These are phyloP conservation scores for Thalpophila matura DNA, from an alignment of 2,888 invertebrate species.

Conservation along the genomic window DNA sequence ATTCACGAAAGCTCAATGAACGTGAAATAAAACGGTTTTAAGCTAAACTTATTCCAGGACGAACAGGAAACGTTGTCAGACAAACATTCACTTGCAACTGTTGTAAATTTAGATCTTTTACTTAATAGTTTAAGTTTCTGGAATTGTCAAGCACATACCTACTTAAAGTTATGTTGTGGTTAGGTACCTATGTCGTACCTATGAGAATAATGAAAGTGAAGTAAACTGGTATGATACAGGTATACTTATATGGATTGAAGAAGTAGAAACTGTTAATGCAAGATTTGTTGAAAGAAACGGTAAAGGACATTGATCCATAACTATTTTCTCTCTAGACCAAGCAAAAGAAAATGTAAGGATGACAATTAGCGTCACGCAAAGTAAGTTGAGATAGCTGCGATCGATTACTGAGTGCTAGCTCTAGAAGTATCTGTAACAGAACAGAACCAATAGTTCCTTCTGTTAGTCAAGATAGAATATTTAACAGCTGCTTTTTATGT, in stretches of 20 bases:
- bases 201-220: slow-evolving; percentile 40
- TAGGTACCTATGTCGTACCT: too few species aligned
- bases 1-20: not conserved
- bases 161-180: too few species aligned
- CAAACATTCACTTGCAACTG: slow-evolving; percentile 6
- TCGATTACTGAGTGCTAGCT: not conserved
- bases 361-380: slow-evolving; percentile 21
- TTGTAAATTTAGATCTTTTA: slow-evolving; percentile 30
- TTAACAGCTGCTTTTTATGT: not conserved
- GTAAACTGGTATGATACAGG: slow-evolving; percentile 27
- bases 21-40: not conserved
- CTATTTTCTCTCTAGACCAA: slow-evolving; percentile 12
- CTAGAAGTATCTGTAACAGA: too few species aligned
- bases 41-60: not conserved
- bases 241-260: slow-evolving; percentile 30
- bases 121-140: slow-evolving; percentile 36
- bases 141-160: slow-evolving; percentile 40
- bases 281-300: slow-evolving; percentile 31
- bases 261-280: slow-evolving; percentile 24
- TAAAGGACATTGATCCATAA: slow-evolving; percentile 34
- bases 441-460: not conserved
- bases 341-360: slow-evolving; percentile 9
- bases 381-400: not conserved
- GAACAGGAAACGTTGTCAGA: slow-evolving; percentile 20
- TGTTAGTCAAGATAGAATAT: not conserved